Evolutionary conservation across 30 jellyfish, hydroid and myxozoan genomes (phyloP), one percentile per base, ranked within the genome.

Genomic region (Aurelia sp.): DNA sequence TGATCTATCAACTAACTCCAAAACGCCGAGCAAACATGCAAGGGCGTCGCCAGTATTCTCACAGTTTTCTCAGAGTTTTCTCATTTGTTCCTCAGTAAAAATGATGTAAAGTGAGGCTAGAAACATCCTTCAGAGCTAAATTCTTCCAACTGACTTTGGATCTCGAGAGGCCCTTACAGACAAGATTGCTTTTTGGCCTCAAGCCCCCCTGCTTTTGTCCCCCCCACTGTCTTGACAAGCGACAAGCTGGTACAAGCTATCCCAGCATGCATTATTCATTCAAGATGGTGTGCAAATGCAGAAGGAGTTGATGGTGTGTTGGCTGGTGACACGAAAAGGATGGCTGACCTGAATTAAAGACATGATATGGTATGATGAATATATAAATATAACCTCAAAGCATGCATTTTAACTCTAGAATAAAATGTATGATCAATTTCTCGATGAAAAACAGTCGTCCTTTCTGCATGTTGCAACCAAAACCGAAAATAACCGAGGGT

Each of bases 281-380:
- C 55, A 79, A 62, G 61, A 51, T 50, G 91, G 84, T 66, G 84
- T 55, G 60, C 81, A 31, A 44, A 58, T 81, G 76, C 91, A 48
- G 83, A 81, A 81, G 91, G 91, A 55, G 67, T 22, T 79, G 51
- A 58, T 27, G 67, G 79, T 53, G 47, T 21, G 66, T 15, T 75
- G 75, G 86, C 63, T 52, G 68, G 72, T 10, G 74, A 74, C 30
- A 16, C 48, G 83, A 47, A 61, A 52, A 48, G 47, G 31, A 65
- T 23, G 77, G 66, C 44, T 31, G 17, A 40, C 12, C 20, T 18
- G 16, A 16, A 48, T 8, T 58, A 44, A 35, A 61, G 78, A 61
- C 35, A 30, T n/a, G 20, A 16, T 44, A 30, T 23, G 68, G 41
- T 12, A 79, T 64, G 80, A 48, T 3, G 20, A 47, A 74, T 63